A percentile compares a stretch with the other conserved stretches of the same genome.
Evolutionary conservation across 2,797 vertebrate species (phyloP).

Genomic region (Distichodus sexfasciatus): DNA sequence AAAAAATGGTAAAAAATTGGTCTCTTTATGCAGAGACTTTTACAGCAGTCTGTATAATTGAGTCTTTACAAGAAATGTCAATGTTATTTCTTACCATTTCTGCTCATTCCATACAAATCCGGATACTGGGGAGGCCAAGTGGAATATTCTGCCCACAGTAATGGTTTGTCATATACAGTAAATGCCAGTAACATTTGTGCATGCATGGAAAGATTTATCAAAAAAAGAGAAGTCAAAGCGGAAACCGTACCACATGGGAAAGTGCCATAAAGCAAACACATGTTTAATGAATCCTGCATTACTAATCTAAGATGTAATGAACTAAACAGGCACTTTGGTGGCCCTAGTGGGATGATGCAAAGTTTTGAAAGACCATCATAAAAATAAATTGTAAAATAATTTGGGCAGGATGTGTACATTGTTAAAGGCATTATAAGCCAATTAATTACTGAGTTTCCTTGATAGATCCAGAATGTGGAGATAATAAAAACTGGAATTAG

Average conservation of each 20-base stretch:
- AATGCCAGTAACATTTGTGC: conserved; percentile 12
- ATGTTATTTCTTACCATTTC: neutral
- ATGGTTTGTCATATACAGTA: conserved; percentile 6
- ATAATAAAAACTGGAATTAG: neutral
- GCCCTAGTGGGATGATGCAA: neutral
- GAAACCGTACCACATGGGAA: neutral
- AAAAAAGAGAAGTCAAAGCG: neutral
- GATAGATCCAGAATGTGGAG: neutral
- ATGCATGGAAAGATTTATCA: neutral
- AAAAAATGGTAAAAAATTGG: neutral
- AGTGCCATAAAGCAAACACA: too few relatives aligned
- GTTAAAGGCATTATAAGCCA: too few relatives aligned
- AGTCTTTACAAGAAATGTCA: neutral
- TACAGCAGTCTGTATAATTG: neutral
- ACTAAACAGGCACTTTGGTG: neutral
- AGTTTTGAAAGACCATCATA: too few relatives aligned
- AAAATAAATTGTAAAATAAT: neutral
- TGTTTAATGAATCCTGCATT: neutral
- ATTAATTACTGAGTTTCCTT: too few relatives aligned
- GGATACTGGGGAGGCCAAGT: neutral
- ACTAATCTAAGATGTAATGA: neutral
- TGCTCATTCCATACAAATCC: conserved; percentile 3
- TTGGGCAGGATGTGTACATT: neutral
- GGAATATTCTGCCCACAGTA: neutral
- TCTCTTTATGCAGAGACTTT: neutral